Evolutionary conservation across 1,140 invertebrate genomes (phyloP), one percentile per base, ranked within the genome.

Genomic region (Drosophila murphyi): DNA sequence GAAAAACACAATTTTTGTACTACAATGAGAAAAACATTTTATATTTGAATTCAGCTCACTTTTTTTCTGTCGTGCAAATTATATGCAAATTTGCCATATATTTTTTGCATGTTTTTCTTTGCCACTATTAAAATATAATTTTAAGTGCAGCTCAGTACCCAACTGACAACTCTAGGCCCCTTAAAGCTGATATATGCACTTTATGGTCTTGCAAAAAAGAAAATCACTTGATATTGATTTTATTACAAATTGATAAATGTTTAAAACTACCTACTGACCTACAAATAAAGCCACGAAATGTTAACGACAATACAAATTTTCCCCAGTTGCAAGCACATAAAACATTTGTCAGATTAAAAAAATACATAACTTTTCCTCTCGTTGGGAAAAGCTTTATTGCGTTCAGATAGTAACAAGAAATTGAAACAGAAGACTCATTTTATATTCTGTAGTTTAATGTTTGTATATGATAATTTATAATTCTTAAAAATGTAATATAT

Each of bases 61-160:
- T 57, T 77, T 73, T 73, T 74, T 60, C 31, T 59, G 63, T 61
- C 70, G 59, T 61, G 41, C 75, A 87, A 86, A 82, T 86, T 69
- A 78, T 78, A 86, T 82, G 67, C 60, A 70, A 80, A 72, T 86
- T 87, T 78, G 47, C 31, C 28, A 48, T 54, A 20, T 4, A 41
- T 72, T 72, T 63, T 57, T 55, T 31, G 20, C 20, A 20, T 20
- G 20, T 39, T 51, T 54, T 74, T 35, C 43, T 71, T 45, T 43
- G 45, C n/a, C 4, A 48, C 34, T 39, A 52, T 68, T 34, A 62
- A 72, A 87, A 87, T 76, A 63, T 55, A 5, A 57, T 82, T 76
- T 82, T 79, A 88, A 86, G 72, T 78, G 61, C 51, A 72, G 79
- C 83, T 86, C 67, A 87, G 48, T 67, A 12, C 34, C 55, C 67